Base-by-base conservation (phyloP, 2,888 invertebrate species). In the Drosophila sordidapex region DNA sequence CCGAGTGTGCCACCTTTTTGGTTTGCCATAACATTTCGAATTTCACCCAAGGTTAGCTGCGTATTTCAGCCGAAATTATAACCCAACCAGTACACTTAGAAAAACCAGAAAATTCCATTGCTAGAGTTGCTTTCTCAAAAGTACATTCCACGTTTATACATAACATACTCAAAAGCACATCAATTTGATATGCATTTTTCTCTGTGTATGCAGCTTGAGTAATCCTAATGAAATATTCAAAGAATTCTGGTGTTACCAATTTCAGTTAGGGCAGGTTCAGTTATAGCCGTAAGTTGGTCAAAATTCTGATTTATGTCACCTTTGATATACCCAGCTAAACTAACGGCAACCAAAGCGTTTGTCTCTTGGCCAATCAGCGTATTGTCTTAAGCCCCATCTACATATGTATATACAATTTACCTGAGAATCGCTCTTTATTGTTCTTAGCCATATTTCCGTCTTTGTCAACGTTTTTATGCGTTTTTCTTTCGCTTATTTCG, bases 11-110 rank as follows among this genome's bases (percentile, higher is more conserved):
- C 49, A 63, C 60, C 74, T 72, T 63, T 52, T 51, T 29, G 18
- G 18, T 43, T 48, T 15, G 70, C 40, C 25, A 70, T 73, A 29
- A 46, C 54, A 67, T 63, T 78, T n/a, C 33, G 31, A 61, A 79
- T 76, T 79, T 79, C 79, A 74, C 69, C 54, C 69, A 58, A 62
- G 76, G 64, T 78, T 73, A 62, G 49, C 40, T 38, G 74, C 10
- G 21, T 31, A 11, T 38, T n/a, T 7, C 36, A n/a, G 31, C n/a
- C 35, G 13, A 52, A 21, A 31, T 38, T 64, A 52, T 43, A n/a
- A 4, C 36, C 69, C 25, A 35, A 38, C 15, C 35, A 15, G 27
- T 59, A 31, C 38, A 38, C n/a, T 31, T 2, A 4, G 27, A 8
- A 4, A 49, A 35, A 35, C 52, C 21, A 21, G 0, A 7, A 15